Evolutionary conservation across 2,888 invertebrate genomes (phyloP).

Genomic region (Oasisia sp.): DNA sequence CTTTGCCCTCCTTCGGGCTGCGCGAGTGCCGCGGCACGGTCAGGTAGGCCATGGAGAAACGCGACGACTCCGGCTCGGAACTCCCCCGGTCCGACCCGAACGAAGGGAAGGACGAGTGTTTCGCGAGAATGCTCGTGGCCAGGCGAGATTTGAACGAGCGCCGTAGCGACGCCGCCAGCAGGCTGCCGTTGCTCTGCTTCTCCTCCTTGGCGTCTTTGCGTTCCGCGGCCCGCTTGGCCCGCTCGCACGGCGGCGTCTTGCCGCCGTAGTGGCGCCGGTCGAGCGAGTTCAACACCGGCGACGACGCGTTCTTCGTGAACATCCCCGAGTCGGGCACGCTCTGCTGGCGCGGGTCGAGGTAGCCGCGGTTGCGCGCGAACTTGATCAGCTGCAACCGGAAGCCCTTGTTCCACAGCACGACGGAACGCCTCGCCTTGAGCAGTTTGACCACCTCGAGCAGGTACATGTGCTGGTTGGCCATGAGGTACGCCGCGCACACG

Average conservation of each 20-base stretch:
- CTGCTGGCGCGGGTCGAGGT: slow-evolving; percentile 35
- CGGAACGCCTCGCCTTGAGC: slow-evolving; percentile 38
- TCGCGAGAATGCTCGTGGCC: not conserved
- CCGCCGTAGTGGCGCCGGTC: not conserved
- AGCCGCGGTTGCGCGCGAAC: slow-evolving; percentile 37
- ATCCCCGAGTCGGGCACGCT: not conserved
- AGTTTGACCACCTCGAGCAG: slow-evolving; percentile 39
- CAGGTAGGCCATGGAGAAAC: not conserved
- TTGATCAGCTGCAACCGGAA: slow-evolving; percentile 42
- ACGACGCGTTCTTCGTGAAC: not conserved
- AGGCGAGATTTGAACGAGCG: slow-evolving; percentile 3
- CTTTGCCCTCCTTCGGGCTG: not conserved
- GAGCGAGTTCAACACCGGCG: not conserved
- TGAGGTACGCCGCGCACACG: slow-evolving; percentile 43
- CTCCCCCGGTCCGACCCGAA: not conserved
- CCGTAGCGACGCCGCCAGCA: not conserved
- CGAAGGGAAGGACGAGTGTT: not conserved
- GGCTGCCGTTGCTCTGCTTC: not conserved
- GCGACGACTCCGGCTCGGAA: not conserved
- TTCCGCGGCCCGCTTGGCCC: not conserved
- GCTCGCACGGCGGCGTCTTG: not conserved
- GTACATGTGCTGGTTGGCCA: slow-evolving; percentile 36
- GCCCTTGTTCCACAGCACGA: slow-evolving; percentile 42
- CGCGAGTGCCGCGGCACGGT: not conserved
- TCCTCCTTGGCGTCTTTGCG: slow-evolving; percentile 8